phyloP scores from a whole-genome alignment of 35 echinoderm and acorn worm species.

The Heliocidaris tuberculata region DNA sequence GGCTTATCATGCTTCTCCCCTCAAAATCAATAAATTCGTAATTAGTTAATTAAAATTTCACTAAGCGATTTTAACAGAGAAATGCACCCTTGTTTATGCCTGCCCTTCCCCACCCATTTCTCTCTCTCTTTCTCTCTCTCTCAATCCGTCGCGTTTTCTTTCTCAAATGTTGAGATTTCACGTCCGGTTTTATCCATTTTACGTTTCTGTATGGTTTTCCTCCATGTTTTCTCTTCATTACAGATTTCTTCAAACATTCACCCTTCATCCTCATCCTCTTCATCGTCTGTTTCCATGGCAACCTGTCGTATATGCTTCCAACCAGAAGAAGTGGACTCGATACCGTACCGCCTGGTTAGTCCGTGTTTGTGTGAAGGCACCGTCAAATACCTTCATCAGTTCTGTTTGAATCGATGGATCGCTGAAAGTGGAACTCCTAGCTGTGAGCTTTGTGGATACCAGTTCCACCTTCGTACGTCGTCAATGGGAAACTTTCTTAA shows the following conservation, averaged over 20 bases:
- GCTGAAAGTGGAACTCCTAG: conserved; percentile 55
- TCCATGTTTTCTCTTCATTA: background rate
- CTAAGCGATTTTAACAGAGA: no score
- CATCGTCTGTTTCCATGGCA: background rate
- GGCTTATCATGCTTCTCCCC: no score
- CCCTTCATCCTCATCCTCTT: background rate
- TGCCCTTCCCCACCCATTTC: no score
- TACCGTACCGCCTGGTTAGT: conserved; percentile 34
- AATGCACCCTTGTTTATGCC: no score
- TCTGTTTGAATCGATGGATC: conserved; percentile 65
- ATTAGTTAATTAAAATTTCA: no score
- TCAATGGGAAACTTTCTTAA: conserved; percentile 40
- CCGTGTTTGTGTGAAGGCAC: conserved; percentile 69
- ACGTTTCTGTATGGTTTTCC: background rate
- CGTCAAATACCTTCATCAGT: conserved; percentile 67
- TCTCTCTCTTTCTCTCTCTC: no score
- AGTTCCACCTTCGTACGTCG: conserved; percentile 52
- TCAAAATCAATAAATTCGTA: no score
- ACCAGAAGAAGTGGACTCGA: background rate
- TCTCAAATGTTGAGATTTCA: background rate
- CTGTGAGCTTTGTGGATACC: conserved; percentile 76
- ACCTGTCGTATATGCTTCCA: conserved; percentile 31
- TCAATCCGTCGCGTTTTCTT: background rate
- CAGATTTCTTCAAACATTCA: background rate
- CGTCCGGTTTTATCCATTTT: background rate